Conservation (phyloP, 2,797 vertebrate species). For the Decapterus maruadsi region DNA sequence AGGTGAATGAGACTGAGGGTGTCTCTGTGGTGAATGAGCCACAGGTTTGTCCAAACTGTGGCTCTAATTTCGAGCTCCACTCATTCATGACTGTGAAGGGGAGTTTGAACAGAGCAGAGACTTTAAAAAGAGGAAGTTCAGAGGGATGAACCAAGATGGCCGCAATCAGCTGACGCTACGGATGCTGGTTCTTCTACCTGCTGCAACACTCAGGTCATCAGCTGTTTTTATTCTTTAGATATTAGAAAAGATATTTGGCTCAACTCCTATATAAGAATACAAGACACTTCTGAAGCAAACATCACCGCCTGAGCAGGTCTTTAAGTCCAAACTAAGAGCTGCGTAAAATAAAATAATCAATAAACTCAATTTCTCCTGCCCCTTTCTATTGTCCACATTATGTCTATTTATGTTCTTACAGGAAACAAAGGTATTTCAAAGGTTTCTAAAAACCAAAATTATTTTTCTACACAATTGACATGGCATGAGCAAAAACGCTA, state of each 20-base stretch:
- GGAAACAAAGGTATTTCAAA: not conserved
- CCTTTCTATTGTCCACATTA: not conserved
- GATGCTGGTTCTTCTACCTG: not conserved
- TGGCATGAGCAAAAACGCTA: not conserved
- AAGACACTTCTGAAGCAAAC: not conserved
- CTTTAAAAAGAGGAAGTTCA: constrained; percentile 51
- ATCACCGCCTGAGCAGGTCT: too few relatives aligned
- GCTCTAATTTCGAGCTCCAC: constrained; percentile 50
- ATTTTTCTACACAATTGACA: not conserved
- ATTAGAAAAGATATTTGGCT: not conserved
- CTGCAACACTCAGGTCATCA: not conserved
- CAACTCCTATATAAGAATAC: not conserved
- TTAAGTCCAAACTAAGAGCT: too few relatives aligned
- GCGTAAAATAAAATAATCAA: too few relatives aligned
- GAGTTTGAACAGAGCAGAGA: constrained; percentile 13
- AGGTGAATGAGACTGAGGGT: constrained; percentile 29
- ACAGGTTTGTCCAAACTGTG: constrained; percentile 38
- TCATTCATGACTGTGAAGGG: constrained; percentile 53
- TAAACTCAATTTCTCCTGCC: too few relatives aligned
- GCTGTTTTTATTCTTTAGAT: not conserved
- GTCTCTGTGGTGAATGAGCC: constrained; percentile 52
- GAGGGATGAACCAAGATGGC: constrained; percentile 35
- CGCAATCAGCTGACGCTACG: constrained; percentile 42
- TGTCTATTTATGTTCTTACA: not conserved
- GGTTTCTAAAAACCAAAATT: not conserved